Evolutionary conservation across 2,113 vertebrate genomes (phyloP), one percentile per base, ranked within the genome.

Genomic region (Pangasianodon gigas): DNA sequence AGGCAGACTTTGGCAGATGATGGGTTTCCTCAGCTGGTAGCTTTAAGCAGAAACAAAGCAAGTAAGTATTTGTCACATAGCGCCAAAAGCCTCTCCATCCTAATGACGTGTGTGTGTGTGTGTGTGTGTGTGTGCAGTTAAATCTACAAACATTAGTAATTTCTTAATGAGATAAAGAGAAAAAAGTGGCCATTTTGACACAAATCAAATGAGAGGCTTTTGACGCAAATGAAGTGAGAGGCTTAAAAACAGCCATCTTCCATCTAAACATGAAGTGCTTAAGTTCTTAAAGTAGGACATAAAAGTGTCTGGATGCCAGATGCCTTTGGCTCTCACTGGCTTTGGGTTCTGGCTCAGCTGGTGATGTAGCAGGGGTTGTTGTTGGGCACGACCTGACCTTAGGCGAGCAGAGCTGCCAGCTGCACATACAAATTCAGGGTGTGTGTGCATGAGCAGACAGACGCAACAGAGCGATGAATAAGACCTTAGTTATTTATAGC

Each of bases 1-100:
- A 98, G 96, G 97, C 97, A 98, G 95, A 94, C 92, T 93, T 92
- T 95, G 93, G 95, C 98, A 98, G 90, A 98, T 97, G 0, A 97
- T 98, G 71, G 97, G 97, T 88, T 96, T 99, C 93, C 0, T 91
- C 88, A 87, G 4, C 8, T 93, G 26, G 3, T 98, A 97, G 82
- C 97, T 97, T 3, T 1, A 52, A 0, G 92, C 84, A 77, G 97
- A 98, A 89, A 97, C 97, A 29, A 98, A 98, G 94, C 97, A 98
- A 14, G 69, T 46, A 75, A 37, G 14, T 79, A 79, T 79, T 48
- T 48, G 3, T 79, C 71, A 44, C 37, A 75, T 75, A 44, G 18
- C 21, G 9, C 74, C 9, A 26, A n/a, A 77, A 46, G 71, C 19
- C 2, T 5, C 26, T 48, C 21, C 19, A 48, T 79, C 41, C 24